Percentiles rank a stretch among this genome's conserved stretches.
Conservation (phyloP, 2,113 vertebrate genomes). For the Oryzias melastigma region DNA sequence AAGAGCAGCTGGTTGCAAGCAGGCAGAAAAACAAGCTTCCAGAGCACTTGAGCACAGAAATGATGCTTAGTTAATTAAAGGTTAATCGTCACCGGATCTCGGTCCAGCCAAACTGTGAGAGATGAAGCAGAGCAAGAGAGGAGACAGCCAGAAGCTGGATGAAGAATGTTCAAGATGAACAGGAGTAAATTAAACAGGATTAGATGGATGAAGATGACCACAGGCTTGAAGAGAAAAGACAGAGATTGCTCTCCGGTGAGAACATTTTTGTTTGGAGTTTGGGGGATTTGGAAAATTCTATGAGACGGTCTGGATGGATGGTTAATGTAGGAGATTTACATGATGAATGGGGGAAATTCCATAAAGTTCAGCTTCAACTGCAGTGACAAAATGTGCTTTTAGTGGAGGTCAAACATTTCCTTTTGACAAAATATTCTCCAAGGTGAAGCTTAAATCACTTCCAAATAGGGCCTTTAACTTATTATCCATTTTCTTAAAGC, state of each 20-base stretch:
- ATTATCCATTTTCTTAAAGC: too few relatives aligned
- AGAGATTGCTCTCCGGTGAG: neutral
- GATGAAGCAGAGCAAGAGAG: conserved; percentile 19
- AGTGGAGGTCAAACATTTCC: neutral
- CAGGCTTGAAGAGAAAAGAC: neutral
- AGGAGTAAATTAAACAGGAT: neutral
- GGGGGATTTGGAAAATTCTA: neutral
- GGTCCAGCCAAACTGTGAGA: conserved; percentile 18
- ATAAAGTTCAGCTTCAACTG: conserved; percentile 11
- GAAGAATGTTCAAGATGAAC: neutral
- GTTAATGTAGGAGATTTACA: neutral
- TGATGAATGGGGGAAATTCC: conserved; percentile 2
- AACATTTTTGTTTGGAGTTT: neutral
- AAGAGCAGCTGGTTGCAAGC: conserved; percentile 60
- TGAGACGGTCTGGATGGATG: neutral
- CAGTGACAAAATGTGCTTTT: conserved; percentile 5
- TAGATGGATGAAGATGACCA: neutral
- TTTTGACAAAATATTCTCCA: neutral
- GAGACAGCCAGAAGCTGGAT: neutral
- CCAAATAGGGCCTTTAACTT: too few relatives aligned
- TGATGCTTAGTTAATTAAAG: conserved; percentile 61
- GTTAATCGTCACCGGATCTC: conserved; percentile 59
- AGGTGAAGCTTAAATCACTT: too few relatives aligned
- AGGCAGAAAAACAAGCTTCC: conserved; percentile 45
- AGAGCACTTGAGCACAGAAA: conserved; percentile 33